Percentiles rank a stretch among this genome's conserved stretches.
Evolutionary conservation across 2,888 invertebrate species (phyloP).

Genomic region (Lepidochitona cinerea): DNA sequence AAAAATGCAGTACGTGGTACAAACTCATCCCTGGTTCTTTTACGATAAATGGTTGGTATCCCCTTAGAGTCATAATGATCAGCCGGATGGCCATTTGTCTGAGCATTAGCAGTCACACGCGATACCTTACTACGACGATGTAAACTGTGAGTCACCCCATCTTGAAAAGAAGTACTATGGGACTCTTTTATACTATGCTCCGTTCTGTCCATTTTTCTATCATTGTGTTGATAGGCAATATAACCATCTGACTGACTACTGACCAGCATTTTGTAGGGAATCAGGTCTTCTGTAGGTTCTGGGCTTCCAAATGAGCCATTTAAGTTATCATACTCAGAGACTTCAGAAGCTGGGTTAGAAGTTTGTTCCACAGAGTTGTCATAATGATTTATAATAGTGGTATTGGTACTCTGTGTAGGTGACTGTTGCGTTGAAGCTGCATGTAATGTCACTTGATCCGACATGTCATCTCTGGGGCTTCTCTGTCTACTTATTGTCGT

Average conservation of each 20-base stretch:
- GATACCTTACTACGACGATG: not conserved
- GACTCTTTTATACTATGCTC: not conserved
- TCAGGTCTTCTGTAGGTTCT: slow-evolving; percentile 25
- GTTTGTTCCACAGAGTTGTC: slow-evolving; percentile 28
- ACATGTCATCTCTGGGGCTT: slow-evolving; percentile 29
- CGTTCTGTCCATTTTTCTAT: not conserved
- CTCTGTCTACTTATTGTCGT: slow-evolving; percentile 27
- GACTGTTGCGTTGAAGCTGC: slow-evolving; percentile 9
- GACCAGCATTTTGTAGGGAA: slow-evolving; percentile 21
- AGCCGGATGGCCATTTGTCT: not conserved
- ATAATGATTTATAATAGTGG: not conserved
- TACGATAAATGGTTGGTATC: too few relatives aligned
- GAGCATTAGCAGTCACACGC: not conserved
- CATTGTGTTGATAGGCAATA: slow-evolving; percentile 17
- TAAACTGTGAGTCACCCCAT: not conserved
- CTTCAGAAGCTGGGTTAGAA: slow-evolving; percentile 39
- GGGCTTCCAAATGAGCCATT: slow-evolving; percentile 25
- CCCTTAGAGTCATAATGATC: not conserved
- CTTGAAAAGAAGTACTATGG: not conserved
- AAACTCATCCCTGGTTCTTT: too few relatives aligned
- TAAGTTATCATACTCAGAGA: slow-evolving; percentile 62
- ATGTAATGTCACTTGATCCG: slow-evolving; percentile 1
- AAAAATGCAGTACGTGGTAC: too few relatives aligned
- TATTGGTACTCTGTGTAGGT: not conserved
- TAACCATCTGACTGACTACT: slow-evolving; percentile 44